phyloP scores from a whole-genome alignment of 2,113 vertebrate genomes.

The Osmerus mordax region DNA sequence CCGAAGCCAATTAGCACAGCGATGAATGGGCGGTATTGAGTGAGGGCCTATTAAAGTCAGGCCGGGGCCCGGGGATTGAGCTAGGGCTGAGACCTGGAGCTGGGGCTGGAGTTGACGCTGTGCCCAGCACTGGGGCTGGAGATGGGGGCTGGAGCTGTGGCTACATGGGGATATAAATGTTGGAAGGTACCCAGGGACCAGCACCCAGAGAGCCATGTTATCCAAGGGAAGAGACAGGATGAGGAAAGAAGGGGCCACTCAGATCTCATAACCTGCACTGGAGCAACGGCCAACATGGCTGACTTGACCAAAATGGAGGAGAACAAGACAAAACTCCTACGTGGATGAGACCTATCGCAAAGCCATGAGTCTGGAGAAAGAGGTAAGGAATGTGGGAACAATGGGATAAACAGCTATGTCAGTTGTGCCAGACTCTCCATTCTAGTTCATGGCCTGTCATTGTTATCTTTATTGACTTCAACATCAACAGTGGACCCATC shows the following conservation, averaged over 20 bases:
- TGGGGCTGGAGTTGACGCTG: no score
- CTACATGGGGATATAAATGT: background rate
- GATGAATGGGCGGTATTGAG: conserved; percentile 23
- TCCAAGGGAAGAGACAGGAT: background rate
- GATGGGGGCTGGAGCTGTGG: background rate
- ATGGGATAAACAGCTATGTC: conserved; percentile 59
- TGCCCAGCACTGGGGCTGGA: no score
- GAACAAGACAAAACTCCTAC: background rate
- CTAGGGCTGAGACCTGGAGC: no score
- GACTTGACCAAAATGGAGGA: background rate
- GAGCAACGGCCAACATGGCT: background rate
- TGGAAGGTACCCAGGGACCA: background rate
- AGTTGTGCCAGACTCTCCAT: no score
- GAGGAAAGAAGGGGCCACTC: background rate
- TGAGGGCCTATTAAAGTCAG: background rate
- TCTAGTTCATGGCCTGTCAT: conserved; percentile 57
- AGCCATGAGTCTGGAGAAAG: no score
- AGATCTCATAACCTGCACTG: background rate
- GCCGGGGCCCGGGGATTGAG: background rate
- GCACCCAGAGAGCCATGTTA: background rate
- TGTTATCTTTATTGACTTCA: conserved; percentile 70
- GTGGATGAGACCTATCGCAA: background rate
- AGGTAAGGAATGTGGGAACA: conserved; percentile 37
- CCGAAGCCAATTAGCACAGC: conserved; percentile 28
- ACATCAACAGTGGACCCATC: conserved; percentile 72